Base-by-base conservation (phyloP, 2,888 invertebrate species). In the Drepanosiphum platanoidis region DNA sequence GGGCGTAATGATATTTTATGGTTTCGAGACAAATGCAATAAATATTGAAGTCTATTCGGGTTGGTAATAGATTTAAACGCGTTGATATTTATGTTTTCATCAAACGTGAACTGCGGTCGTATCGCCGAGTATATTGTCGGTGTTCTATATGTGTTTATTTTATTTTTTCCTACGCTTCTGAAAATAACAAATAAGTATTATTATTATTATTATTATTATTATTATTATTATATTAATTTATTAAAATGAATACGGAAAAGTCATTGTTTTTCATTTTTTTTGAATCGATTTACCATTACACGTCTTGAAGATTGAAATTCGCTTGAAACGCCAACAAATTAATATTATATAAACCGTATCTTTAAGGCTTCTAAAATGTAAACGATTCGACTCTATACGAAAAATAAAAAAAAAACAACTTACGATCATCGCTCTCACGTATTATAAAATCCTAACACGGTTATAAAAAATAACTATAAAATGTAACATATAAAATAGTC, bases 401-500 rank as follows among this genome's bases (percentile, higher is more conserved):
- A 64, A 64, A 27, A 64, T 2, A 64, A 64, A 13, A 27, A 30
- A 64, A 27, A 11, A 64, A 27, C 22, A 61, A 61, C 61, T n/a
- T 27, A 27, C 1, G 64, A 64, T 64, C 27, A 13, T 64, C 11
- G 52, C 22, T 52, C 30, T 27, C 64, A 13, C n/a, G n/a, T 61
- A 27, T 64, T 64, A 64, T 36, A 58, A 36, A 75, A 34, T 34
- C n/a, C 36, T n/a, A 75, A 75, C 39, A 39, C 4, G 39, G 61
- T 30, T 39, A 77, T 77, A 42, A 64, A 77, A 77, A 77, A 77
- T 77, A 22, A 64, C 77, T 27, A 77, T 61, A 77, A 77, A 64
- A 36, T 27, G 27, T 36, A 61, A 27, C n/a, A n/a, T 61, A 18
- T 77, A 77, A 61, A 61, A 61, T 64, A 27, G 36, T 34, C 61